phyloP scores from a whole-genome alignment of 2,888 invertebrate species.

The Ochropleura leucogaster region DNA sequence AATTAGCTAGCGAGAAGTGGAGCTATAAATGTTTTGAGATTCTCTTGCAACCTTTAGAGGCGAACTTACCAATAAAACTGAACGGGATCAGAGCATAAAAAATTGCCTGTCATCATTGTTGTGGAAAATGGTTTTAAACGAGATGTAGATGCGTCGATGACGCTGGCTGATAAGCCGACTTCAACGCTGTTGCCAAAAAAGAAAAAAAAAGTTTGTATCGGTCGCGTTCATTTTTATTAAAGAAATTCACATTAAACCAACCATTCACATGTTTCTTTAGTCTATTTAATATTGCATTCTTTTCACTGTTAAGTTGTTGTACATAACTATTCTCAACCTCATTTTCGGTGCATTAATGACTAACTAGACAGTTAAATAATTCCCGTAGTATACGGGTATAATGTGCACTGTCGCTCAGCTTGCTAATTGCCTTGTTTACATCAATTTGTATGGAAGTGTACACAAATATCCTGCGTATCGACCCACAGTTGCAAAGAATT shows the following conservation, averaged over 20 bases:
- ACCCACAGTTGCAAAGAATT: constrained; percentile 16
- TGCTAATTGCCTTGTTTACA: constrained; percentile 46
- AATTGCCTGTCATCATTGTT: not conserved
- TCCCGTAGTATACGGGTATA: constrained; percentile 27
- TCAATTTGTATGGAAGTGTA: constrained; percentile 14
- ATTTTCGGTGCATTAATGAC: constrained; percentile 9
- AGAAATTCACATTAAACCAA: not conserved
- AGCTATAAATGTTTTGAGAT: constrained; percentile 13
- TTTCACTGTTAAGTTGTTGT: not conserved
- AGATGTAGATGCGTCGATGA: not conserved
- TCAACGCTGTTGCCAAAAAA: too few species aligned
- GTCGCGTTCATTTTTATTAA: not conserved
- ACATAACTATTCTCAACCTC: not conserved
- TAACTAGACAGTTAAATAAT: not conserved
- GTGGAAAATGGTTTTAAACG: not conserved
- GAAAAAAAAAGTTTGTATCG: not conserved
- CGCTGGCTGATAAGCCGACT: too few species aligned
- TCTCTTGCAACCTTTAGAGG: not conserved
- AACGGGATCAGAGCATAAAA: not conserved
- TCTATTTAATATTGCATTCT: not conserved
- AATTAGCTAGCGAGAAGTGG: constrained; percentile 19
- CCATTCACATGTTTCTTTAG: too few species aligned
- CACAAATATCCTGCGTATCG: constrained; percentile 20
- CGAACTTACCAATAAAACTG: not conserved
- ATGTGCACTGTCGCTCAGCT: constrained; percentile 20